Percentiles rank a stretch among this genome's conserved stretches.
Evolutionary conservation across 92 coral and sea anemone species (phyloP).

Genomic region (Metridium senile): DNA sequence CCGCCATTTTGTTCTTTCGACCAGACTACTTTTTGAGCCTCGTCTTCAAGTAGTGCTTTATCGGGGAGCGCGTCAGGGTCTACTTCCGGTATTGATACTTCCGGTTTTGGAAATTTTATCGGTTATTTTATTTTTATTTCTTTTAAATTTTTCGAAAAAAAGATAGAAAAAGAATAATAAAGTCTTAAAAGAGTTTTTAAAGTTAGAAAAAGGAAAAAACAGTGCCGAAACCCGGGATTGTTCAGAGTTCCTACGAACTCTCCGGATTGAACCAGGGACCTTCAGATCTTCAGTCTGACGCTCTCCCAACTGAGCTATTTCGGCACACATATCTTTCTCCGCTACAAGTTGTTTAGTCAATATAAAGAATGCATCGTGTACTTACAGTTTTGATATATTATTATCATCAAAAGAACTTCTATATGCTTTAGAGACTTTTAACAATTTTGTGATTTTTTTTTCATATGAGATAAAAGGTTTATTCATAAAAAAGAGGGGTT

Average conservation of each 20-base stretch:
- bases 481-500: no score
- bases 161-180: background rate
- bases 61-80: conserved; percentile 17
- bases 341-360: background rate
- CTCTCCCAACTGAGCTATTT: conserved; percentile 99
- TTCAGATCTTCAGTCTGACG: conserved; percentile 99
- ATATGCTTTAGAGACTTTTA: no score
- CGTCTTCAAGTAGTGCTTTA: conserved; percentile 9
- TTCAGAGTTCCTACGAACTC: conserved; percentile 88
- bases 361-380: background rate
- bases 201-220: conserved; percentile 2
- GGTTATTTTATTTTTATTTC: background rate
- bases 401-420: no score
- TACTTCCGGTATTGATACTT: background rate
- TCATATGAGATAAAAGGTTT: no score
- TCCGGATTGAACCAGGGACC: conserved; percentile 99
- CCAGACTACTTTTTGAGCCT: conserved; percentile 4
- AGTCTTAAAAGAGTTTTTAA: background rate
- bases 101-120: background rate
- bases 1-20: conserved; percentile 38
- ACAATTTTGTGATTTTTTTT: no score
- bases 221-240: conserved; percentile 95
- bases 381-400: no score
- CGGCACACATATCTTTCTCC: conserved; percentile 47
- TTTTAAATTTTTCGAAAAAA: background rate